Evolutionary conservation across 2,888 invertebrate species (phyloP).

Genomic region (Embidobia sp.): DNA sequence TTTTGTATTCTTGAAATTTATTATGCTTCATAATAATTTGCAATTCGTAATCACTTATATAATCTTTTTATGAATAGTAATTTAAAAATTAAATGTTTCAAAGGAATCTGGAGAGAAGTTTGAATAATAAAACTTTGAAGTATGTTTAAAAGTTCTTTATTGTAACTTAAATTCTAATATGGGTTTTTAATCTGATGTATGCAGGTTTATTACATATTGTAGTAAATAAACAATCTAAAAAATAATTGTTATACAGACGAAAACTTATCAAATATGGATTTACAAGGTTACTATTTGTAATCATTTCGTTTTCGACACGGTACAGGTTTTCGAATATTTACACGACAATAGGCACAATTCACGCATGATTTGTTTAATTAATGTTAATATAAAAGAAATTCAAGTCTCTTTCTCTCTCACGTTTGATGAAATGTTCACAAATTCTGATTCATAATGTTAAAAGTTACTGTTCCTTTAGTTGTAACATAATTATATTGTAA

Average conservation of each 20-base stretch:
- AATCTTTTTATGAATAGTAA: no score
- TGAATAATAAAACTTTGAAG: background rate
- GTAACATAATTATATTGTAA: no score
- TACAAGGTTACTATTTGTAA: constrained; percentile 27
- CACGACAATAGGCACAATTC: constrained; percentile 37
- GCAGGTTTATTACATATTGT: constrained; percentile 20
- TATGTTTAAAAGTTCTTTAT: constrained; percentile 24
- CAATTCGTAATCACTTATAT: no score
- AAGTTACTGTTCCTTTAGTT: no score
- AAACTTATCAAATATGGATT: constrained; percentile 26
- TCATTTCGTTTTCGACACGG: constrained; percentile 5
- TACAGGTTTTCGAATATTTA: constrained; percentile 36
- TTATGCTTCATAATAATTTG: no score
- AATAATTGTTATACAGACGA: constrained; percentile 26
- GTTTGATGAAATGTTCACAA: no score
- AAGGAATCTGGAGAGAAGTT: no score
- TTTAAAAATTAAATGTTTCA: no score
- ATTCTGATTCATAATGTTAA: no score
- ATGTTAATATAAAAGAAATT: constrained; percentile 36
- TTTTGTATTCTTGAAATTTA: no score
- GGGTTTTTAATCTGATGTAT: constrained; percentile 7
- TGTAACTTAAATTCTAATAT: constrained; percentile 22
- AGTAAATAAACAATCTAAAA: constrained; percentile 31
- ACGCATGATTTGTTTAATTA: constrained; percentile 41
- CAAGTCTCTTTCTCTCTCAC: constrained; percentile 57